These are phyloP conservation scores for Pitta sordida DNA, from an alignment of 2,113 vertebrate species.

Conservation along the genomic window DNA sequence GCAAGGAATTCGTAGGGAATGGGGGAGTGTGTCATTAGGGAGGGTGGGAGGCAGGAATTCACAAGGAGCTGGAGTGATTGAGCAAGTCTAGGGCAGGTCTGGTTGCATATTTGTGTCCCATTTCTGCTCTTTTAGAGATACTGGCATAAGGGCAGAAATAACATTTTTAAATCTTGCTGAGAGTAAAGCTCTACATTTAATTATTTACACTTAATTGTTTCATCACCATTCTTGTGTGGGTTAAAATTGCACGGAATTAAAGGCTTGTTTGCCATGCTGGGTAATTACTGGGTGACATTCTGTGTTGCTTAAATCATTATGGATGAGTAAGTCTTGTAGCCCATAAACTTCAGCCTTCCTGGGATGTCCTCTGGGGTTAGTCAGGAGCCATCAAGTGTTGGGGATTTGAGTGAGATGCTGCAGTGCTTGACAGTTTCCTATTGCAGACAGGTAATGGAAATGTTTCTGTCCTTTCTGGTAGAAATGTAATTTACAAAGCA, in stretches of 20 bases:
- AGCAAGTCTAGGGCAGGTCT: not conserved
- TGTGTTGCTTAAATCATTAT: not conserved
- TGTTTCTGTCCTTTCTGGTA: not conserved
- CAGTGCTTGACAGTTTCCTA: not conserved
- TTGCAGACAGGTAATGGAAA: not conserved
- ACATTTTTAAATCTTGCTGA: not conserved
- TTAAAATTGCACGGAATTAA: not conserved
- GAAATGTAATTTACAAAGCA: not conserved
- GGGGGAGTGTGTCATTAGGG: not conserved
- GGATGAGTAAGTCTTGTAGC: not conserved
- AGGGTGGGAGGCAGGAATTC: not conserved
- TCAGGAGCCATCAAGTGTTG: not conserved
- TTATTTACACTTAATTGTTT: slow-evolving; percentile 17
- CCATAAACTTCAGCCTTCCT: not conserved
- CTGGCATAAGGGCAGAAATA: not conserved
- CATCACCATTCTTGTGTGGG: not conserved
- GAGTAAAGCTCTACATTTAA: not conserved
- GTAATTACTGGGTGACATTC: not conserved
- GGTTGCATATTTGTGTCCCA: not conserved
- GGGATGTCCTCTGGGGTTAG: not conserved
- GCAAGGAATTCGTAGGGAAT: not conserved
- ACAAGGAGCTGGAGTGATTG: not conserved
- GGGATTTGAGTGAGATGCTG: not conserved
- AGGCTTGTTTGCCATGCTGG: not conserved
- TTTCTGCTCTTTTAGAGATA: not conserved